phyloP scores from a whole-genome alignment of 2,888 invertebrate genomes.

The Steinernema scapterisci region DNA sequence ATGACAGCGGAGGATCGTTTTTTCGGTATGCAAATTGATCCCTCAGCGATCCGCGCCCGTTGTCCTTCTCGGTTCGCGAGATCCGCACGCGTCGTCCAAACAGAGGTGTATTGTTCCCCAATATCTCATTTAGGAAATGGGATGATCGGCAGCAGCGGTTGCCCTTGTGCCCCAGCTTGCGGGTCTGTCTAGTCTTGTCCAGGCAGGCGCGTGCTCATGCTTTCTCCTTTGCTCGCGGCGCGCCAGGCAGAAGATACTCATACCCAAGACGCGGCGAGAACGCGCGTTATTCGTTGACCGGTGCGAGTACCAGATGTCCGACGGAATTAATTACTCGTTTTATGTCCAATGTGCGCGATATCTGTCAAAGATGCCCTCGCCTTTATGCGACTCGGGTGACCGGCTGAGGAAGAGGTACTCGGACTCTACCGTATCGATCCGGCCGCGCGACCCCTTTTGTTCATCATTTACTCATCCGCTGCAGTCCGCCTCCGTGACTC shows the following conservation, averaged over 20 bases:
- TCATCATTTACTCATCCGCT: neutral
- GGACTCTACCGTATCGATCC: slow-evolving; percentile 5
- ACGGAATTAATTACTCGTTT: slow-evolving; percentile 30
- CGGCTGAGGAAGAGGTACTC: too few relatives aligned
- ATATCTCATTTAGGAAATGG: slow-evolving; percentile 13
- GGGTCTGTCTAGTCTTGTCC: slow-evolving; percentile 14
- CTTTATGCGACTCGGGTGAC: neutral
- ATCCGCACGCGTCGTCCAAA: neutral
- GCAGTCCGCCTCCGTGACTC: neutral
- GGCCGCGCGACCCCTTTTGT: neutral
- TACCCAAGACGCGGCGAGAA: neutral
- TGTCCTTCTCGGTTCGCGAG: too few relatives aligned
- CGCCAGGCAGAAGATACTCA: neutral
- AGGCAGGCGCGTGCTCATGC: neutral
- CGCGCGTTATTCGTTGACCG: slow-evolving; percentile 4
- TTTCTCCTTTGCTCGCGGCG: slow-evolving; percentile 18
- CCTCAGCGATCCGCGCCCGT: neutral
- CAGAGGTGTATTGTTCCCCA: neutral
- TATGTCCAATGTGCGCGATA: slow-evolving; percentile 28
- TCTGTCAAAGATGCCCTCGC: neutral
- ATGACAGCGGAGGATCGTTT: neutral
- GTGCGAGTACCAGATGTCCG: slow-evolving; percentile 31
- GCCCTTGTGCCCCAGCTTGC: neutral
- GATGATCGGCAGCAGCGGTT: neutral
- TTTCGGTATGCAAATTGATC: slow-evolving; percentile 11